These are phyloP conservation scores for Synodontis membranacea DNA, from an alignment of 2,113 vertebrate genomes.

Conservation along the genomic window DNA sequence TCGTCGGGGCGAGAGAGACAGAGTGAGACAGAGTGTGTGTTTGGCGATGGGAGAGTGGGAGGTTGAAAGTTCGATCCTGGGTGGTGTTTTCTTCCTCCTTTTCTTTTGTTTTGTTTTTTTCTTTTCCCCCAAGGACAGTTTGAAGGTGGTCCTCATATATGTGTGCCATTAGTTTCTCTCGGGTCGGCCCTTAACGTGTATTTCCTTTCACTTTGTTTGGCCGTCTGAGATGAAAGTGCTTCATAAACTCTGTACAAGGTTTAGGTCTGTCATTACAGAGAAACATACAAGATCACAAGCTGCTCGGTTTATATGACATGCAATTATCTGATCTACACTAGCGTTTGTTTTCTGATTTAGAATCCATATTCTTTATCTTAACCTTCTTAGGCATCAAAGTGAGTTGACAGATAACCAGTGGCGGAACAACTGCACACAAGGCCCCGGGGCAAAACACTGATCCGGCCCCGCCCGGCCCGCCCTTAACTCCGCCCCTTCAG, in stretches of 20 bases:
- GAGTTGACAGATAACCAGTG: too few species aligned
- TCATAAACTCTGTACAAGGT: conserved; percentile 26
- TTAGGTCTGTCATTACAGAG: background rate
- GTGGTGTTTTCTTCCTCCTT: conserved; percentile 33
- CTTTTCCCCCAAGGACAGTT: conserved; percentile 27
- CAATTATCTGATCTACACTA: background rate
- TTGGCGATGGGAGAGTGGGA: background rate
- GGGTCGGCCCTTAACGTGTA: conserved; percentile 25
- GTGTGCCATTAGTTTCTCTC: background rate
- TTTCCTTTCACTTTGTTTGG: conserved; percentile 34
- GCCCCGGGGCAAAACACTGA: too few species aligned
- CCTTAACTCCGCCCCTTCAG: too few species aligned
- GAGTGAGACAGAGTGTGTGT: background rate
- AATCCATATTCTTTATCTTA: background rate
- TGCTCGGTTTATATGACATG: background rate
- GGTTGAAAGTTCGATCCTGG: conserved; percentile 25
- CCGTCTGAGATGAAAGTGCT: conserved; percentile 21
- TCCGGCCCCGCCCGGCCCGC: too few species aligned
- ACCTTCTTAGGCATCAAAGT: background rate
- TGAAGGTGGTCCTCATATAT: conserved; percentile 41
- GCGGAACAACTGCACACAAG: too few species aligned
- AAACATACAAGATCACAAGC: background rate
- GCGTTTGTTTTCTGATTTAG: background rate
- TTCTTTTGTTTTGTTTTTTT: background rate
- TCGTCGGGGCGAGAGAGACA: background rate